A percentile compares a stretch with the other conserved stretches of the same genome.
phyloP scores from a whole-genome alignment of 2,888 invertebrate genomes.

The Chrysodeixis includens region DNA sequence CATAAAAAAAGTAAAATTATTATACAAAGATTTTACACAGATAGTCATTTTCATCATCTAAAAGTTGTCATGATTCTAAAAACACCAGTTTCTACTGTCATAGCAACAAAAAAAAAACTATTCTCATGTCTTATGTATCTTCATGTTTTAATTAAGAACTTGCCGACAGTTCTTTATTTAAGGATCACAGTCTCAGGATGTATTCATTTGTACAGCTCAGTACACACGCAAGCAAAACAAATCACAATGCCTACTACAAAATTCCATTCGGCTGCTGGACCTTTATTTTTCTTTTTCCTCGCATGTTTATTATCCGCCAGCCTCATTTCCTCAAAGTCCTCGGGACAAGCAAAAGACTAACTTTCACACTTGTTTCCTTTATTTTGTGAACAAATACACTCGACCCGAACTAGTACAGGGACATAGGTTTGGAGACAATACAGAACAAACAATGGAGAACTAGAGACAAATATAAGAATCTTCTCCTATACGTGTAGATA shows the following conservation, averaged over 20 bases:
- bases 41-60: too few relatives aligned
- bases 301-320: conserved; percentile 22
- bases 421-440: conserved; percentile 32
- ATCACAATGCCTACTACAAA: not conserved
- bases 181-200: not conserved
- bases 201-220: not conserved
- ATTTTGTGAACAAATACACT: conserved; percentile 47
- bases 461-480: conserved; percentile 36
- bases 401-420: conserved; percentile 20
- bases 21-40: too few relatives aligned
- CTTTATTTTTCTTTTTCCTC: conserved; percentile 18
- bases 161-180: too few relatives aligned
- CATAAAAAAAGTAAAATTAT: too few relatives aligned
- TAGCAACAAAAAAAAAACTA: too few relatives aligned
- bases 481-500: conserved; percentile 19
- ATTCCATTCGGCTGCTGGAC: not conserved
- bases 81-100: not conserved
- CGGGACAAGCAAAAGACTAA: conserved; percentile 27
- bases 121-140: too few relatives aligned
- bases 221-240: not conserved
- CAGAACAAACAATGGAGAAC: conserved; percentile 41
- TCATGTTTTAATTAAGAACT: too few relatives aligned
- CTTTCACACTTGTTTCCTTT: conserved; percentile 48
- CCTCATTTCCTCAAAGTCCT: conserved; percentile 24
- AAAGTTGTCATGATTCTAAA: too few relatives aligned